Evolutionary conservation across 2,113 vertebrate species (phyloP), one percentile per base, ranked within the genome.

Genomic region (Prochilodus magdalenae): DNA sequence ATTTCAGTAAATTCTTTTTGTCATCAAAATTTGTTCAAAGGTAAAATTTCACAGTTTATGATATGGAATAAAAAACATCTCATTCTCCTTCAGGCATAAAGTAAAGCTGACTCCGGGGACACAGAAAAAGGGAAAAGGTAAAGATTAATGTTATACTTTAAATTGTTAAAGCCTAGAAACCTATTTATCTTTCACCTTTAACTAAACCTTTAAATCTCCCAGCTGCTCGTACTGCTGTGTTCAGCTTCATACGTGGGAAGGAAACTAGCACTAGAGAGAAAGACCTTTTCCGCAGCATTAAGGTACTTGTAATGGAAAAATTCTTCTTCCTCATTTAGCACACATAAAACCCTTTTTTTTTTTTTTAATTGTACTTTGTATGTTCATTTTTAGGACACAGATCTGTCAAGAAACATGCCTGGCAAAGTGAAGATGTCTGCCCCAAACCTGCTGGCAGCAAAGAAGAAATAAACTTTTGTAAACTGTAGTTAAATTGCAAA

Each of bases 61-160:
- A 51, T 24, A 53, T 59, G 44, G 8, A n/a, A 65, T n/a, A 30
- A 29, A 53, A 59, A 53, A 55, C 47, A 47, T 22, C 36, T 65
- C 26, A 15, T 75, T 60, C 40, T 16, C 24, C 18, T 27, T 4
- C 62, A 95, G 98, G 88, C 96, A 97, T 5, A 99, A 98, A 89
- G 98, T 99, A 63, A 99, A 99, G 88, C 91, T 99, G 85, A 99
- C 98, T 0, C 98, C 98, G 0, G 98, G 98, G 63, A 89, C 96
- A 10, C 97, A 99, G 77, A 99, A 98, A 92, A 99, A 99, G 86
- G 98, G 98, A 60, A 99, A 99, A 96, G 98, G 98, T 99, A 94
- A 63, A 59, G 49, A 11, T 10, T 1, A 10, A 26, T 18, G 47
- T 44, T 55, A n/a, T 27, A 4, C 36, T 15, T 63, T 3, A 26